Evolutionary conservation across 2,888 invertebrate species (phyloP), one percentile per base, ranked within the genome.

Genomic region (Pegoplata infirma): DNA sequence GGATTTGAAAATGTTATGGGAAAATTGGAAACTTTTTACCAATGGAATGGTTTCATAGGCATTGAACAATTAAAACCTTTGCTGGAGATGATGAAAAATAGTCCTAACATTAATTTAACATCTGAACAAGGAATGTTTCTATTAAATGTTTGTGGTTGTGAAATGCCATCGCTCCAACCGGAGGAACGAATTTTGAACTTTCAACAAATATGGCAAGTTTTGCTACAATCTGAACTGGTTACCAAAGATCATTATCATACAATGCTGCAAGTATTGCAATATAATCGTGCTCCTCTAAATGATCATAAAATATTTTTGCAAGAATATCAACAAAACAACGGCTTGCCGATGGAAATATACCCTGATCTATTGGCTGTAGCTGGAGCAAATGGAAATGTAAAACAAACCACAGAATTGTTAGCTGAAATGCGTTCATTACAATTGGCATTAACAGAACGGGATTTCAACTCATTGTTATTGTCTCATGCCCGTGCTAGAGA

Each of bases 381-480:
- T 5, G 93, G 92, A 68, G 91, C 92, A 63, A 84, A 82, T 28
- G 94, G 93, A 12, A 91, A 93, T 82, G 85, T 92, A 16, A 90
- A 91, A 32, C 91, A 92, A 83, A 91, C 92, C 0, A 91, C 91
- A 82, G 86, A 88, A 58, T 89, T 94, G 5, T 88, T 94, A 67
- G 88, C 91, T 1, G 91, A 91, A 55, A 94, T 94, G 92, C 93
- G 93, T 82, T 84, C 90, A 1, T 87, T 89, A 16, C 89, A 89
- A 1, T 86, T 92, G 51, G 87, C 92, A 0, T 89, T 92, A 0
- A 91, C 91, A n/a, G 92, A 92, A 82, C 89, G 87, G 72, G 88
- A 92, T 17, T 93, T 93, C 66, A 92, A 92, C 82, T 90, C 91
- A 0, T 88, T 94, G 0, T 91, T 94, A 8, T 85, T 92, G 67